Evolutionary conservation across 2,113 vertebrate genomes (phyloP).

Genomic region (Amazona guildingii): DNA sequence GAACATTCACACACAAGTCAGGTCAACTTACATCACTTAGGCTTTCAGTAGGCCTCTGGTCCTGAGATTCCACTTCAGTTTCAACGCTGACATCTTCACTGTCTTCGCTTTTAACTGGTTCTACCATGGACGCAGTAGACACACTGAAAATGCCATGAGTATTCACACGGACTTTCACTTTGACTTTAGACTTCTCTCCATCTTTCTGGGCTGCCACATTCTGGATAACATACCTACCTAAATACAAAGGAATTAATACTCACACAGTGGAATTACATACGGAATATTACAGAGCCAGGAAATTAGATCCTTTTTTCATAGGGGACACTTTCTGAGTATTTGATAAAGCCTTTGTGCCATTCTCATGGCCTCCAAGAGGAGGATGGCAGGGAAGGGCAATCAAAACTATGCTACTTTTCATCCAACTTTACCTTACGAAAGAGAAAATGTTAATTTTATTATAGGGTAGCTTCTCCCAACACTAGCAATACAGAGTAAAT

Average conservation of each 20-base stretch:
- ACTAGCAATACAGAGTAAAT: not conserved
- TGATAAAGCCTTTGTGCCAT: not conserved
- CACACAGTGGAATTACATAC: not conserved
- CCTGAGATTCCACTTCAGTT: conserved; percentile 65
- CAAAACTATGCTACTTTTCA: not conserved
- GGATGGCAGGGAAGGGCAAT: not conserved
- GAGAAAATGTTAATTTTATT: not conserved
- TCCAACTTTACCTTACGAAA: not conserved
- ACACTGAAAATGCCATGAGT: conserved; percentile 81
- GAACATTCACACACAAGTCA: not conserved
- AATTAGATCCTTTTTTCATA: not conserved
- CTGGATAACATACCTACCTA: conserved; percentile 82
- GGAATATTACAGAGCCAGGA: not conserved
- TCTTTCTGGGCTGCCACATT: conserved; percentile 81
- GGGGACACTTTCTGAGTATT: not conserved
- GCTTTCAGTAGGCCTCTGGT: conserved; percentile 58
- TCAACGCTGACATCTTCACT: conserved; percentile 61
- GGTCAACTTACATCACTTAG: conserved; percentile 71
- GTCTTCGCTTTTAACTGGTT: conserved; percentile 75
- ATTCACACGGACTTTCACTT: conserved; percentile 82
- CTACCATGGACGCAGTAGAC: conserved; percentile 80
- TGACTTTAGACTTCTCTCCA: conserved; percentile 82
- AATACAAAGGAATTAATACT: not conserved
- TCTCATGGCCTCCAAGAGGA: not conserved
- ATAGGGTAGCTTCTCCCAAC: not conserved